Conservation (phyloP, 2,797 vertebrate genomes). For the Florisuga fusca region DNA sequence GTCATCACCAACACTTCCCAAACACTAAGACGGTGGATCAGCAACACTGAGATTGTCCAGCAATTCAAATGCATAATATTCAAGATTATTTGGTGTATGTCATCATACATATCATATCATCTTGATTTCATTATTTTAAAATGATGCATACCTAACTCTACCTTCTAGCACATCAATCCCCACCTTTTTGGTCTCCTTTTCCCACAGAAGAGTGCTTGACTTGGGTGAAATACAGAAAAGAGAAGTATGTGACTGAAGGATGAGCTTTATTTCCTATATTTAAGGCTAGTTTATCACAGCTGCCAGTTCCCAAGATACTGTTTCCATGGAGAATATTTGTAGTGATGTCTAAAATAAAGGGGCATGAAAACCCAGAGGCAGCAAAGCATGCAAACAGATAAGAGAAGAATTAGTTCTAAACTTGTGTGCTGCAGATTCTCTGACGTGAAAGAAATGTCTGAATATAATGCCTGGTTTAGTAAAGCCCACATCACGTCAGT, state of each 20-base stretch:
- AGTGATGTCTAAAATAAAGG: slow-evolving; percentile 7
- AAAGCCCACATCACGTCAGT: background rate
- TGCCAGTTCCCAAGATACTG: slow-evolving; percentile 10
- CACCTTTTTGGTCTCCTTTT: background rate
- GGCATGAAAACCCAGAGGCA: background rate
- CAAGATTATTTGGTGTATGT: background rate
- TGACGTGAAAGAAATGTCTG: background rate
- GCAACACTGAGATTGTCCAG: background rate
- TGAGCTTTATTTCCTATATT: background rate
- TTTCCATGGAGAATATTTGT: slow-evolving; percentile 39
- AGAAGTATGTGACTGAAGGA: background rate
- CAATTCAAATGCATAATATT: background rate
- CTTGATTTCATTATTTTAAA: background rate
- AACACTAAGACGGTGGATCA: background rate
- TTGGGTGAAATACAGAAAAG: background rate
- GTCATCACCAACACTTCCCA: background rate
- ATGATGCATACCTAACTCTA: background rate
- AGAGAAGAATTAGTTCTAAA: background rate
- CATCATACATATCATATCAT: too few relatives aligned
- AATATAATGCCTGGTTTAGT: background rate
- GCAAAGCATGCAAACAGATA: background rate
- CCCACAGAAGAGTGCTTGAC: background rate
- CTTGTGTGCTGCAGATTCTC: background rate
- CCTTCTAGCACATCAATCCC: background rate
- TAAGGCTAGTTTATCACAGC: background rate